These are phyloP conservation scores for Psilanteris sp. DNA, from an alignment of 1,140 invertebrate species.

Conservation along the genomic window DNA sequence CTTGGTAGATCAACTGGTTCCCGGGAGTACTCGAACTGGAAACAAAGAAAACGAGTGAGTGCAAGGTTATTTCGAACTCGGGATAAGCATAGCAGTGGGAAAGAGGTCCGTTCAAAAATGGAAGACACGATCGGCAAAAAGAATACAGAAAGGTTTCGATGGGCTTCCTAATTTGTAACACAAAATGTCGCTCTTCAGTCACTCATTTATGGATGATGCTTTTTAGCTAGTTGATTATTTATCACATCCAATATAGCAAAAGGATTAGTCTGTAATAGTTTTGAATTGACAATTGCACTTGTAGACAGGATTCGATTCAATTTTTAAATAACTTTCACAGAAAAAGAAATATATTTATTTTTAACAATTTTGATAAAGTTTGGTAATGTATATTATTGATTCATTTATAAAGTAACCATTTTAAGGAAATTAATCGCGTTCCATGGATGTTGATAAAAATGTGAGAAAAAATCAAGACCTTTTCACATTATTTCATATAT, in stretches of 20 bases:
- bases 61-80: conserved; percentile 6
- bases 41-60: conserved; percentile 3
- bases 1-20: conserved; percentile 63
- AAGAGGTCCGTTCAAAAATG: conserved; percentile 35
- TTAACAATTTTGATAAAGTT: no score
- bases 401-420: no score
- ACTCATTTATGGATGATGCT: conserved; percentile 46
- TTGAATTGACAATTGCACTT: conserved; percentile 20
- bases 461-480: no score
- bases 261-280: conserved; percentile 14
- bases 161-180: conserved; percentile 52
- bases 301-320: conserved; percentile 1
- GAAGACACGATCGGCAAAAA: conserved; percentile 13
- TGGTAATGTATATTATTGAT: no score
- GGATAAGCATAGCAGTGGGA: background rate
- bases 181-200: conserved; percentile 31
- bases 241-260: conserved; percentile 22
- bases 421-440: no score
- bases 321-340: no score
- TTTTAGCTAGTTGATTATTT: conserved; percentile 48
- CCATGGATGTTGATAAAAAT: no score
- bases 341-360: no score
- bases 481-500: no score
- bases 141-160: conserved; percentile 21
- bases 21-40: conserved; percentile 16